Percentiles rank a stretch among this genome's conserved stretches.
Conservation (phyloP, 2,888 invertebrate species). For the Limnephilus lunatus region DNA sequence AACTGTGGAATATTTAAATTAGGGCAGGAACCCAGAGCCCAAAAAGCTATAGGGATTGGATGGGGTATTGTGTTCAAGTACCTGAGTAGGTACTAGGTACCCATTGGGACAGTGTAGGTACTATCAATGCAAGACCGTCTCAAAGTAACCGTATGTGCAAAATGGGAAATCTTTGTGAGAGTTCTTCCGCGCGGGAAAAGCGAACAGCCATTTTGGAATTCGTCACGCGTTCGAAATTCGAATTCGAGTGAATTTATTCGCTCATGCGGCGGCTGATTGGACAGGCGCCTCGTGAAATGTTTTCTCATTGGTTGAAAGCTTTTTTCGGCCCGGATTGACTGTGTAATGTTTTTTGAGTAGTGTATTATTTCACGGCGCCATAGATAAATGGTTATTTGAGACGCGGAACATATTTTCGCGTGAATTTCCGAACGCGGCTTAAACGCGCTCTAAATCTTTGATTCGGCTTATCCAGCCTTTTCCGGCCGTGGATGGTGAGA, state of each 20-base stretch:
- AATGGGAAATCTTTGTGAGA: slow-evolving; percentile 4
- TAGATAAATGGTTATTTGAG: slow-evolving; percentile 52
- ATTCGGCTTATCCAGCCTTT: background rate
- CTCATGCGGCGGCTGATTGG: slow-evolving; percentile 61
- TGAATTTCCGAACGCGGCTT: slow-evolving; percentile 24
- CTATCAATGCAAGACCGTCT: slow-evolving; percentile 5
- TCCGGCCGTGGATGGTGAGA: background rate
- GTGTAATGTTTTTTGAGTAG: slow-evolving; percentile 49
- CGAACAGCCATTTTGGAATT: slow-evolving; percentile 59
- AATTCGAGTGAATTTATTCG: slow-evolving; percentile 64
- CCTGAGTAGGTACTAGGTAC: background rate
- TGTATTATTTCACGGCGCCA: slow-evolving; percentile 52
- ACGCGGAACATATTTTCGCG: slow-evolving; percentile 28
- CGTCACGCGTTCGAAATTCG: slow-evolving; percentile 65
- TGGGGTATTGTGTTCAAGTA: background rate
- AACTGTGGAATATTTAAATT: background rate
- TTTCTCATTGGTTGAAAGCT: slow-evolving; percentile 57
- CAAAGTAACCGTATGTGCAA: slow-evolving; percentile 11
- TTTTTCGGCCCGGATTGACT: slow-evolving; percentile 46
- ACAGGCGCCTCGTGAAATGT: slow-evolving; percentile 51
- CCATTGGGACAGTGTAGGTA: background rate
- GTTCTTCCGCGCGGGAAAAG: slow-evolving; percentile 22
- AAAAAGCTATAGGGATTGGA: background rate
- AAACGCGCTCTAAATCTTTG: slow-evolving; percentile 29
- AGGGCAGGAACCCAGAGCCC: background rate